Conservation (phyloP, 2,113 vertebrate genomes). For the Gobio gobio region DNA sequence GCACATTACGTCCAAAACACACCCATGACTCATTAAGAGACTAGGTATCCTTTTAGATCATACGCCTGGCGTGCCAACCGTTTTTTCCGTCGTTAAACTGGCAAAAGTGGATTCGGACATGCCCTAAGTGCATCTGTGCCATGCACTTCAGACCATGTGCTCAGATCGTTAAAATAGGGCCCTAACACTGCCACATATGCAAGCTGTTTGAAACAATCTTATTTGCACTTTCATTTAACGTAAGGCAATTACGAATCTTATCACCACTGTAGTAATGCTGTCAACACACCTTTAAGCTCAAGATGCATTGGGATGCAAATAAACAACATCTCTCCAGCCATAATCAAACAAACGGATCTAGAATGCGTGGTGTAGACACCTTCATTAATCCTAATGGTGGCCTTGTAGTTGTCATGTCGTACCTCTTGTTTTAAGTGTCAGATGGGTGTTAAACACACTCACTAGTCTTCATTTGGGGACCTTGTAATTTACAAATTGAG, state of each 20-base stretch:
- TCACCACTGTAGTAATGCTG: neutral
- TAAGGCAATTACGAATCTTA: neutral
- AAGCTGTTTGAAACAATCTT: neutral
- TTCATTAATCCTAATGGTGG: constrained; percentile 8
- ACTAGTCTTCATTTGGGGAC: neutral
- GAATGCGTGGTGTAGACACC: neutral
- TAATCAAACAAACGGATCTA: neutral
- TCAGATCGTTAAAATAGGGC: neutral
- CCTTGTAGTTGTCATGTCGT: neutral
- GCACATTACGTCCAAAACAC: too few species aligned
- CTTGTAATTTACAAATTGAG: constrained; percentile 1
- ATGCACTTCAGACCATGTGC: too few species aligned
- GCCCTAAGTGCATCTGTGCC: too few species aligned
- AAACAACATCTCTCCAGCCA: neutral
- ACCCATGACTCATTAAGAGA: too few species aligned
- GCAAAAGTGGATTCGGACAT: too few species aligned
- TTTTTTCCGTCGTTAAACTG: too few species aligned
- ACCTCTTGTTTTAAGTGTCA: neutral
- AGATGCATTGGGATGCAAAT: neutral
- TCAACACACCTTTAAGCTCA: constrained; percentile 1
- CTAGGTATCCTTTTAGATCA: too few species aligned
- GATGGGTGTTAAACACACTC: constrained; percentile 9
- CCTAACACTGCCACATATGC: neutral
- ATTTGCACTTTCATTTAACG: neutral
- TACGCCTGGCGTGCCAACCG: too few species aligned